These are phyloP conservation scores for Coregonus sp. DNA, from an alignment of 2,797 vertebrate species.

Conservation along the genomic window DNA sequence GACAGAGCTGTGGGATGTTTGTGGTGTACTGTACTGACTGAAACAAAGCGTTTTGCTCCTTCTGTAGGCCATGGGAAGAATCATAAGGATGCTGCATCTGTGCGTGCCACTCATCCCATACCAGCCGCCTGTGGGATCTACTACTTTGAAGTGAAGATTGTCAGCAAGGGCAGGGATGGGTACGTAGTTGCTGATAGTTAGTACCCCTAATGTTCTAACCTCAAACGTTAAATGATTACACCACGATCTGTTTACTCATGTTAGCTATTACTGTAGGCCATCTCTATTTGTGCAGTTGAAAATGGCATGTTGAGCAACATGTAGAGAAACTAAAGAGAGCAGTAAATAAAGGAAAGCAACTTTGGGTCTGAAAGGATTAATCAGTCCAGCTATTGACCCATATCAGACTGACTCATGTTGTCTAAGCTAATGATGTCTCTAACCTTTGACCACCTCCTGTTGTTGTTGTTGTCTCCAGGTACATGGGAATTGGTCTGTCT, in stretches of 20 bases:
- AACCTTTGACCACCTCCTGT: constrained; percentile 1
- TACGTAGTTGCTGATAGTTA: constrained; percentile 67
- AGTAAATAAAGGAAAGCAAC: not conserved
- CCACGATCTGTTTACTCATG: not conserved
- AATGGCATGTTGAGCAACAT: not conserved
- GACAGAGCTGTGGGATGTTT: not conserved
- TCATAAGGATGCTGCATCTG: constrained; percentile 96
- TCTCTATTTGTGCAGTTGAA: not conserved
- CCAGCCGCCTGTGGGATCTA: constrained; percentile 97
- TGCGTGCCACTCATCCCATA: constrained; percentile 94
- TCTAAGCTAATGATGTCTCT: constrained; percentile 11
- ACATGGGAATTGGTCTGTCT: constrained; percentile 98
- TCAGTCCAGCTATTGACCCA: not conserved
- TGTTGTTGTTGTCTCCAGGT: constrained; percentile 77
- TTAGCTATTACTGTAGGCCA: not conserved
- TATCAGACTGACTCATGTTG: not conserved
- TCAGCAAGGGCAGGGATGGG: constrained; percentile 98
- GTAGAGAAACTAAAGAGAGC: not conserved
- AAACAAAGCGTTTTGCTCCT: constrained; percentile 18
- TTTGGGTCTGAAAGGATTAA: not conserved
- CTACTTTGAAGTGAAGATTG: constrained; percentile 98
- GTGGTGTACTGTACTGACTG: not conserved
- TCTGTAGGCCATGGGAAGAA: constrained; percentile 94
- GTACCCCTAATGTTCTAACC: too few species aligned
- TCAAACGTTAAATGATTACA: not conserved